Conservation (phyloP, 2,797 vertebrate genomes). For the Sebastes itinus region DNA sequence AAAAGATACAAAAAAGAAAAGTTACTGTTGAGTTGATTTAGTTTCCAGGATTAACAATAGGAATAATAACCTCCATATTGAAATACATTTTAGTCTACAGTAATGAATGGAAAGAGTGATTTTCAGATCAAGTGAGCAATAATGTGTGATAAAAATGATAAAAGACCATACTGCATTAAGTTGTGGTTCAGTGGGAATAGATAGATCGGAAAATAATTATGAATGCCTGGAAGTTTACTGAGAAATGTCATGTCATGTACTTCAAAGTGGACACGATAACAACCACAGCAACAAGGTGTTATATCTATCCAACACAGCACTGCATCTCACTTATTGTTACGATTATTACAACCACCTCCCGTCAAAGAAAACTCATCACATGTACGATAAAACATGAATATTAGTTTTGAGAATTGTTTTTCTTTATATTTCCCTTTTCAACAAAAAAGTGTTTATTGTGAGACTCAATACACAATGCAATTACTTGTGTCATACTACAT, state of each 20-base stretch:
- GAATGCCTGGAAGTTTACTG: not conserved
- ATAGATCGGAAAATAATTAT: not conserved
- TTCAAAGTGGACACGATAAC: not conserved
- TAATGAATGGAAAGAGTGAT: not conserved
- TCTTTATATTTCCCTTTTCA: not conserved
- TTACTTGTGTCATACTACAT: not conserved
- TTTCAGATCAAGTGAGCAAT: not conserved
- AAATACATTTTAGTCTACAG: not conserved
- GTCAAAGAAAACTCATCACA: not conserved
- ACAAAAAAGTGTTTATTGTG: slow-evolving; percentile 6
- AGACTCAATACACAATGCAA: slow-evolving; percentile 19
- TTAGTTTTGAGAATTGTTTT: not conserved
- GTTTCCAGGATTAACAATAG: not conserved
- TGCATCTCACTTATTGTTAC: not conserved
- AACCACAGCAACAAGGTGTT: not conserved
- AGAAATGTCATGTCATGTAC: not conserved
- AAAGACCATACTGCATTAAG: not conserved
- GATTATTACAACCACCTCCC: not conserved
- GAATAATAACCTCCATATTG: not conserved
- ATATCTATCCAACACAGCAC: not conserved
- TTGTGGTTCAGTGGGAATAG: not conserved
- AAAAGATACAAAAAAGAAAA: slow-evolving; percentile 21
- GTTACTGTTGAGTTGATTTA: not conserved
- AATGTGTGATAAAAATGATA: not conserved
- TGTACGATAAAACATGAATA: not conserved